phyloP scores from a whole-genome alignment of 1,140 invertebrate genomes.

The Brachionus rubens region DNA sequence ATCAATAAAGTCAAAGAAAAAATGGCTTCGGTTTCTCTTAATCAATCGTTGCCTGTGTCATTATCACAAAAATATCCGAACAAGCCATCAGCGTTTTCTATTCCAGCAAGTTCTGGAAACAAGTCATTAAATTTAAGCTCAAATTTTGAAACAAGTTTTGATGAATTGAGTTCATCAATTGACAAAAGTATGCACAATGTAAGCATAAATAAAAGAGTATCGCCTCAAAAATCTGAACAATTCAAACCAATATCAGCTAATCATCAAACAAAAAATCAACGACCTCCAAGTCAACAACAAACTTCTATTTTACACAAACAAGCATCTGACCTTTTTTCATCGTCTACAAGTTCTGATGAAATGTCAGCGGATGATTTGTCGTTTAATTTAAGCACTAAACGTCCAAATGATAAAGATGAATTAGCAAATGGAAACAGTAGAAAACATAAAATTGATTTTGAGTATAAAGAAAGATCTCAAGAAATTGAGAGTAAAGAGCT shows the following conservation, averaged over 20 bases:
- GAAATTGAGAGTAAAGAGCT: constrained; percentile 12
- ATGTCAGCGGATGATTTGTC: constrained; percentile 21
- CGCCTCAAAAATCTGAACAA: constrained; percentile 3
- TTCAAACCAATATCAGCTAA: constrained; percentile 2
- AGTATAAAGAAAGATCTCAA: constrained; percentile 26
- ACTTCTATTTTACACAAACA: not conserved
- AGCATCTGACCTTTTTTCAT: constrained; percentile 7
- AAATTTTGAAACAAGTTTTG: not conserved
- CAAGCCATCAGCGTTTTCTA: constrained; percentile 14
- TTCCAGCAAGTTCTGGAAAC: not conserved
- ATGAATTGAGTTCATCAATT: not conserved
- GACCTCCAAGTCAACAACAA: constrained; percentile 17
- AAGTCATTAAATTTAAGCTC: constrained; percentile 10
- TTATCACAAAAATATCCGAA: not conserved
- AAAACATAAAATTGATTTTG: constrained; percentile 17
- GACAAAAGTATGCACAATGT: not conserved
- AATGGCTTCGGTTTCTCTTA: not conserved
- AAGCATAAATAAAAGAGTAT: constrained; percentile 11
- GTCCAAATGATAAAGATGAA: not conserved
- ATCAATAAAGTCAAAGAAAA: constrained; percentile 32
- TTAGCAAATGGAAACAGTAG: not conserved
- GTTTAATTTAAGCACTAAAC: not conserved
- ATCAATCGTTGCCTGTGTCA: not conserved
- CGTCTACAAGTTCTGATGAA: not conserved
- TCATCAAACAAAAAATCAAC: not conserved